Evolutionary conservation across 2,888 invertebrate species (phyloP), one percentile per base, ranked within the genome.

Genomic region (Gryllus longicercus): DNA sequence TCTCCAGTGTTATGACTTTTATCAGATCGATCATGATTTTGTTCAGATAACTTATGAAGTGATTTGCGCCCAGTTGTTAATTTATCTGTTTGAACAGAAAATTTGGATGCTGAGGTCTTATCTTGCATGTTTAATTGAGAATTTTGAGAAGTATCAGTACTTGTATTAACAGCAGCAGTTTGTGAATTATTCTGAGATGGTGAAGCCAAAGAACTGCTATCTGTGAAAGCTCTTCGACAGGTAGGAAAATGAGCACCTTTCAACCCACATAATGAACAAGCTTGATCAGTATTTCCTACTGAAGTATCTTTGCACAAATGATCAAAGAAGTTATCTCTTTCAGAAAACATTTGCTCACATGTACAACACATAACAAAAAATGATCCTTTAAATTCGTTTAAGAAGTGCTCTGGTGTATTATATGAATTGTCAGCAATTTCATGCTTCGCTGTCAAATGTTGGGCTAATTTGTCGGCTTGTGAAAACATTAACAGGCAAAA

Each of bases 401-500:
- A 90, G 85, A 94, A 92, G 82, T 93, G 93, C 83, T 93, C 92
- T 81, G 91, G 91, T 77, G 90, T 91, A 75, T 91, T 88, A 86
- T 92, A 94, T 83, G 90, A 90, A 82, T 91, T 91, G 84, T 94
- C 93, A 84, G 92, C 91, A 79, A 94, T 91, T 87, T 92, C 93
- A 86, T 96, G 96, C 86, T 94, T 94, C 82, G 92, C 92, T 82
- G 91, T 90, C 83, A 96, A 88, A 88, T 96, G 96, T 84, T 93
- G 89, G 76, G 94, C 92, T 75, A 96, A 87, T 85, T 94, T 93
- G 84, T 95, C 94, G 12, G 94, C 93, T 84, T 92, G 92, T 51
- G 93, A 92, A 88, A 95, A 95, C 91, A 95, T 93, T 78, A 94
- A 94, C 82, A 95, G 89, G 86, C 96, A 96, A 87, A 93, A 94